Evolutionary conservation across 2,888 invertebrate genomes (phyloP), one percentile per base, ranked within the genome.

Genomic region (Ophonus ardosiacus): DNA sequence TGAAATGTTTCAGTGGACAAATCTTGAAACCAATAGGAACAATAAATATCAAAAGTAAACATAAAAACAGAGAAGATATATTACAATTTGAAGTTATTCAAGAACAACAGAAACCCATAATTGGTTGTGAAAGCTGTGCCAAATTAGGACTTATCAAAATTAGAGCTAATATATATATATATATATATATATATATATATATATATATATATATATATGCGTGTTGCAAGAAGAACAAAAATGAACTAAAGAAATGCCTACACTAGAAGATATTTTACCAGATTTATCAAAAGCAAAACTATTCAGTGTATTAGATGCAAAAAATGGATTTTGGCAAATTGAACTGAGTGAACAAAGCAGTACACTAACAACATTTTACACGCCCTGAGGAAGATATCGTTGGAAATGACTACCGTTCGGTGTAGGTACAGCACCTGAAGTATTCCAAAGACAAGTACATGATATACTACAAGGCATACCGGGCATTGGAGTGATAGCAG

Each of bases 381-480:
- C n/a, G n/a, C n/a, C n/a, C n/a, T n/a, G n/a, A n/a, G n/a, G n/a
- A n/a, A n/a, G n/a, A n/a, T 18, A 63, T 43, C 18, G 51, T 38
- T n/a, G n/a, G n/a, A n/a, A n/a, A n/a, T n/a, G n/a, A n/a, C n/a
- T n/a, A n/a, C 65, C 63, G 15, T 86, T n/a, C n/a, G n/a, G n/a
- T n/a, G n/a, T n/a, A n/a, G n/a, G n/a, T n/a, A n/a, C n/a, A n/a
- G n/a, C n/a, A n/a, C n/a, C 74, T 10, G 86, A 86, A 85, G 43
- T 56, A 56, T 86, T 38, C 51, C 86, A 85, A 51, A 81, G 38
- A 71, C 59, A 18, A 21, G 43, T 61, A 21, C 61, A 74, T 18
- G 80, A 86, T 43, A 74, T 85, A 10, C 15, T 86, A 7, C 31
- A 79, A 4, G 86, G 85, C 5, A 51, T 86, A n/a, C n/a, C 40